Evolutionary conservation across 53 echinoderm and acorn worm species (phyloP).

Genomic region (Apostichopus leukothele): DNA sequence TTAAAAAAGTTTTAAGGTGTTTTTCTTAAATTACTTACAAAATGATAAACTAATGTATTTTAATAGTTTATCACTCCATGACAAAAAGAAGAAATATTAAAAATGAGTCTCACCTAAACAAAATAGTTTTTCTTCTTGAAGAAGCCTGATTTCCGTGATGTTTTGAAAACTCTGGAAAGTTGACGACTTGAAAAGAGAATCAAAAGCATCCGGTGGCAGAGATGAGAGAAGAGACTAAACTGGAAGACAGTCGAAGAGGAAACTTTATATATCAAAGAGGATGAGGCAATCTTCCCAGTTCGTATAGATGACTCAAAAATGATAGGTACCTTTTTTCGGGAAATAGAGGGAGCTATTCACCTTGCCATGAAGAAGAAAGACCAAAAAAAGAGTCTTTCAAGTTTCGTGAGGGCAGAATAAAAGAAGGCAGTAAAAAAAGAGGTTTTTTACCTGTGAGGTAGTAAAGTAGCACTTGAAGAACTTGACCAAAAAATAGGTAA

Average conservation of each 20-base stretch:
- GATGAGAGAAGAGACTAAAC: background rate
- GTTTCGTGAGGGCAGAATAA: background rate
- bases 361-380: background rate
- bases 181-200: no score
- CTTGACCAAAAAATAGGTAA: background rate
- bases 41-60: no score
- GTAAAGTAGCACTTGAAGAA: background rate
- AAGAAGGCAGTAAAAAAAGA: background rate
- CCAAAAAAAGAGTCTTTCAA: background rate
- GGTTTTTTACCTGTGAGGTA: background rate
- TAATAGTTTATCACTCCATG: no score
- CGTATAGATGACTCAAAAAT: no score
- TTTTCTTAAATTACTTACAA: no score
- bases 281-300: background rate
- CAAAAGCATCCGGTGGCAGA: background rate
- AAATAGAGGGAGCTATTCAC: constrained; percentile 7
- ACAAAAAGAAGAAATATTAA: no score
- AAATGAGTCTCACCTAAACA: no score
- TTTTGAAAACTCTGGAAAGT: no score
- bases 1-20: no score
- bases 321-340: background rate
- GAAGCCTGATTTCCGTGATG: no score
- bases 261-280: background rate
- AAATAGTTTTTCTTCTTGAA: no score
- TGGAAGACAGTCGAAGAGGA: background rate